Conservation (phyloP, 1,140 invertebrate genomes). For the Hyposmocoma kahamanoa region DNA sequence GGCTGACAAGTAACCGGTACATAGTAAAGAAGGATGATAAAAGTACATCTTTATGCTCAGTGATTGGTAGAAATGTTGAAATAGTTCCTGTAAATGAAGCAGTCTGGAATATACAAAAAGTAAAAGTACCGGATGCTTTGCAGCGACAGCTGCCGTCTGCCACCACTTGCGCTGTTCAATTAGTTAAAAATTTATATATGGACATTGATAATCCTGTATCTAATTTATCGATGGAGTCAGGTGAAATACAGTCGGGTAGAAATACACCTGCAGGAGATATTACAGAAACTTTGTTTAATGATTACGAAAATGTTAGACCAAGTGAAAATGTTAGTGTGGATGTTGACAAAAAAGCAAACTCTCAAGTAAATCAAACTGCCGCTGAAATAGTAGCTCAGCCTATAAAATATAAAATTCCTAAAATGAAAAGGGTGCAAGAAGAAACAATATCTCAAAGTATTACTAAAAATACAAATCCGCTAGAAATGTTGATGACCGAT, state of each 20-base stretch:
- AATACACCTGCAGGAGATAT: background rate
- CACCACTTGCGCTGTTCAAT: conserved; percentile 14
- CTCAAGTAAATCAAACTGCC: too few species aligned
- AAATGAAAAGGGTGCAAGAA: conserved; percentile 7
- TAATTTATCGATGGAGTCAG: conserved; percentile 24
- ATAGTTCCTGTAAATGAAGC: conserved; percentile 30
- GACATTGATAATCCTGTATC: conserved; percentile 28
- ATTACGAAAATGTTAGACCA: background rate
- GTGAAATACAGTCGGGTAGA: conserved; percentile 17
- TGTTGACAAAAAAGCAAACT: background rate
- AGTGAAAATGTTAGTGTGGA: background rate
- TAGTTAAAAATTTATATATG: conserved; percentile 29
- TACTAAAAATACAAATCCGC: too few species aligned
- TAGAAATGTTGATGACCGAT: too few species aligned
- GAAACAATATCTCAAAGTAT: background rate
- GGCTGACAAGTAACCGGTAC: conserved; percentile 46
- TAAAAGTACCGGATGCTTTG: conserved; percentile 30
- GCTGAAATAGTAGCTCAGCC: too few species aligned
- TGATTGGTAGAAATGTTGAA: conserved; percentile 26
- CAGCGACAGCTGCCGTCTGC: conserved; percentile 15
- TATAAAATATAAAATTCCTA: conserved; percentile 5
- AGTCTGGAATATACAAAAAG: conserved; percentile 26
- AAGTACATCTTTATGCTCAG: conserved; percentile 22
- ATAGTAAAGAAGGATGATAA: conserved; percentile 26
- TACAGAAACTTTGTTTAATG: background rate